Base-by-base conservation (phyloP, 2,888 invertebrate species). In the Andrena trimmerana region DNA sequence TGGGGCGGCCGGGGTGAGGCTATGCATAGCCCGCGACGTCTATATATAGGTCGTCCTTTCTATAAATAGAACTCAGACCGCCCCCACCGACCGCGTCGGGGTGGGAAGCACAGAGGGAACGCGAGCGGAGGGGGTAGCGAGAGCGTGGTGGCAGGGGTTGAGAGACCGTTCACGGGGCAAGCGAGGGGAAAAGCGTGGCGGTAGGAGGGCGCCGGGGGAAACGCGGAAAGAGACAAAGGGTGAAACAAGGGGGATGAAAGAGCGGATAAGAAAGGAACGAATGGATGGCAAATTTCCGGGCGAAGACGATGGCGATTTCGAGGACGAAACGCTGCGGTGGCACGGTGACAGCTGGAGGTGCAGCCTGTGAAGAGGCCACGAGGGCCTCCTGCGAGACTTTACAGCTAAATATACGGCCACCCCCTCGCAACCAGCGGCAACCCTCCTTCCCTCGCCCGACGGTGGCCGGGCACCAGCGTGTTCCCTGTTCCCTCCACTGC, bases 11-110 rank as follows among this genome's bases (percentile, higher is more conserved):
- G 86, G 88, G 85, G 83, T 84, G 87, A 88, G 88, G 90, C 92
- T 93, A 93, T 93, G 92, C 92, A 93, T 93, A 93, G 93, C 92
- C 90, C 91, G 88, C 90, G 89, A 88, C 90, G 88, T 87, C 93
- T 93, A 93, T 93, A 92, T 91, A 93, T 93, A 93, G 93, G 88
- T 91, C 91, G 92, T 89, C 91, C 87, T 88, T 92, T 93, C 93
- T 93, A 93, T 93, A 93, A 93, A 93, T 93, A 93, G 93, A 93
- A 92, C 91, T 90, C 90, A 75, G 82, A 86, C 86, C 86, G 42
- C 81, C 82, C 83, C 85, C 80, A 70, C 85, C 83, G 60, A 31
- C 31, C 24, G 52, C 70, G 67, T 24, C 13, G 29, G 36, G 24
- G 36, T 7, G 42, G 48, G 69, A 13, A 59, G n/a, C 27, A 48